These are phyloP conservation scores for Tetranychus cinnabarinus DNA, from an alignment of 1,140 invertebrate genomes.

Conservation along the genomic window DNA sequence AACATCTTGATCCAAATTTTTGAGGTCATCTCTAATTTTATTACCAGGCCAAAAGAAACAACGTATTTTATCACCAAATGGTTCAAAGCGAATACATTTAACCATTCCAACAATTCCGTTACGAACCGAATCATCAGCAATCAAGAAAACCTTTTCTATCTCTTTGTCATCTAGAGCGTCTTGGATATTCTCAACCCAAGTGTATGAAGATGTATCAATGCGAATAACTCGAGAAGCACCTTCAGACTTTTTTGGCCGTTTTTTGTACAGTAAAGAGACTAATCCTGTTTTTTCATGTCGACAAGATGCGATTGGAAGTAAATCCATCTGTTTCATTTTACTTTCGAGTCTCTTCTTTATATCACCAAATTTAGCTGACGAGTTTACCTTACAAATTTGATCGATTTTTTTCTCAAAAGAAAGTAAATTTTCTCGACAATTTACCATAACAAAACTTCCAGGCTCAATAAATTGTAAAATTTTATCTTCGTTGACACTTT, in stretches of 20 bases:
- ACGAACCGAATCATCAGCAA: constrained; percentile 26
- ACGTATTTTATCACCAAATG: constrained; percentile 45
- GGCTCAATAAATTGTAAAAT: not conserved
- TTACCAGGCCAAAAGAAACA: constrained; percentile 12
- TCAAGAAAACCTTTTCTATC: constrained; percentile 32
- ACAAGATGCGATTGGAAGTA: not conserved
- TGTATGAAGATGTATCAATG: constrained; percentile 13
- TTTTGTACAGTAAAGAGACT: not conserved
- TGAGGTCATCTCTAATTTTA: not conserved
- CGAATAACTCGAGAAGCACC: no score
- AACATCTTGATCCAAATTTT: not conserved
- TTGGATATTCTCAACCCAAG: constrained; percentile 44
- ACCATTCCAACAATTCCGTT: constrained; percentile 62
- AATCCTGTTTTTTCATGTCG: not conserved
- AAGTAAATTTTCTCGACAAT: not conserved
- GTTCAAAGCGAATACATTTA: constrained; percentile 63
- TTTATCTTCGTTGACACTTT: not conserved
- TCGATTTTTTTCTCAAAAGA: not conserved
- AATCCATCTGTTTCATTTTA: not conserved
- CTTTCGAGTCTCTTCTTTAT: no score
- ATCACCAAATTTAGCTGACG: not conserved
- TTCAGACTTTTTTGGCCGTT: not conserved
- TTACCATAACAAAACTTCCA: not conserved
- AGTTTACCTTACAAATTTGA: not conserved
- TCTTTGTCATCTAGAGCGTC: constrained; percentile 22